phyloP scores from a whole-genome alignment of 2,113 vertebrate species.

The Anarhynchus alexandrinus region DNA sequence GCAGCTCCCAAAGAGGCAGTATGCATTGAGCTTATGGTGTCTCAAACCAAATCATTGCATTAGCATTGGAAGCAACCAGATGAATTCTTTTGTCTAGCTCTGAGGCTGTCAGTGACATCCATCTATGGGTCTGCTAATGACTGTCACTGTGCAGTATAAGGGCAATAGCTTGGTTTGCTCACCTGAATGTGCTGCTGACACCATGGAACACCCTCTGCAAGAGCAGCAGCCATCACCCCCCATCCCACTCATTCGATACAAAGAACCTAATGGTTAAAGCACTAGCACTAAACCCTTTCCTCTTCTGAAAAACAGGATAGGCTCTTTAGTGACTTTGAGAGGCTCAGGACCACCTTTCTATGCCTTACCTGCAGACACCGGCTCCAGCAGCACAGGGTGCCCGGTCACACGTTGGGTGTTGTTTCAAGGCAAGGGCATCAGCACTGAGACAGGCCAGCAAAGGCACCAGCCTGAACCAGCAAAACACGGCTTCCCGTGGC shows the following conservation, averaged over 20 bases:
- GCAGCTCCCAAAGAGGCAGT: background rate
- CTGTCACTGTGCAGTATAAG: background rate
- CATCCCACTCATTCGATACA: no score
- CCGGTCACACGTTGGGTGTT: rapidly evolving
- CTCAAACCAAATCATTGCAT: background rate
- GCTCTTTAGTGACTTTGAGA: background rate
- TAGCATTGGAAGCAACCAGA: background rate
- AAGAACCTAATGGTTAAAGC: background rate
- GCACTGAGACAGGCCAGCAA: background rate
- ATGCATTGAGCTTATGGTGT: background rate
- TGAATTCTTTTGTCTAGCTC: background rate
- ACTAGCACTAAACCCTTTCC: background rate
- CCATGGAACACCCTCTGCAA: background rate
- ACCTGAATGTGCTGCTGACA: background rate
- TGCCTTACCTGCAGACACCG: background rate
- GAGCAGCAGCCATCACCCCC: background rate
- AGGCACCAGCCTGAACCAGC: background rate
- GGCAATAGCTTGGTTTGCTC: background rate
- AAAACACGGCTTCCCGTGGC: rapidly evolving
- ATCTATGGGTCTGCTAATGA: background rate
- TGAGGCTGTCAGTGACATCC: background rate
- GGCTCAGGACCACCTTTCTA: background rate
- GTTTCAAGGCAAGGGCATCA: background rate
- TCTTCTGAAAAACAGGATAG: background rate
- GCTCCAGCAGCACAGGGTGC: background rate